Evolutionary conservation across 2,797 vertebrate species (phyloP).

Genomic region (Muscicapa striata): DNA sequence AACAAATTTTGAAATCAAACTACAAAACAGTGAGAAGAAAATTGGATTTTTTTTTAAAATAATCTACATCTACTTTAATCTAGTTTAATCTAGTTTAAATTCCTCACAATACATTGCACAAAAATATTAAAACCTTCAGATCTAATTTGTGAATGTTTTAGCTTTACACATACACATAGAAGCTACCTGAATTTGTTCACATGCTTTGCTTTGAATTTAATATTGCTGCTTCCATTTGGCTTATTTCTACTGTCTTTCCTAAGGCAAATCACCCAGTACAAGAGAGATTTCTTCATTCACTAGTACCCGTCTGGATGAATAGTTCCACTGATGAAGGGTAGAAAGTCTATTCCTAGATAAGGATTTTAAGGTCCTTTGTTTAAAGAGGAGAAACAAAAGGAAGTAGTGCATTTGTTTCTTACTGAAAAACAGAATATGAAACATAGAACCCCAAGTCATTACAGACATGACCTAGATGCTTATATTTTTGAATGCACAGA

Average conservation of each 20-base stretch:
- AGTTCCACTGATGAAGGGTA: not conserved
- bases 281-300: not conserved
- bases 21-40: not conserved
- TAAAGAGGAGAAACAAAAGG: not conserved
- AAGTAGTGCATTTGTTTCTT: not conserved
- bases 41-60: not conserved
- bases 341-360: not conserved
- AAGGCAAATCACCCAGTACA: not conserved
- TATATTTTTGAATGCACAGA: not conserved
- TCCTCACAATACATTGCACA: not conserved
- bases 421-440: not conserved
- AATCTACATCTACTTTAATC: too few relatives aligned
- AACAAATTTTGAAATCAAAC: not conserved
- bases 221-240: not conserved
- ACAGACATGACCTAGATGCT: not conserved
- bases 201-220: not conserved
- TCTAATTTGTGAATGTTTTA: not conserved
- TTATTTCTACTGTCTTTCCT: not conserved
- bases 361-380: not conserved
- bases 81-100: not conserved
- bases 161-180: not conserved
- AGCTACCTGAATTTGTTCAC: not conserved
- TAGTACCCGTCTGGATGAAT: not conserved
- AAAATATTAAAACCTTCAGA: not conserved
- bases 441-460: not conserved